A percentile compares a stretch with the other conserved stretches of the same genome.
These are phyloP conservation scores for Drosophila neotestacea DNA, from an alignment of 2,888 invertebrate species.

Conservation along the genomic window DNA sequence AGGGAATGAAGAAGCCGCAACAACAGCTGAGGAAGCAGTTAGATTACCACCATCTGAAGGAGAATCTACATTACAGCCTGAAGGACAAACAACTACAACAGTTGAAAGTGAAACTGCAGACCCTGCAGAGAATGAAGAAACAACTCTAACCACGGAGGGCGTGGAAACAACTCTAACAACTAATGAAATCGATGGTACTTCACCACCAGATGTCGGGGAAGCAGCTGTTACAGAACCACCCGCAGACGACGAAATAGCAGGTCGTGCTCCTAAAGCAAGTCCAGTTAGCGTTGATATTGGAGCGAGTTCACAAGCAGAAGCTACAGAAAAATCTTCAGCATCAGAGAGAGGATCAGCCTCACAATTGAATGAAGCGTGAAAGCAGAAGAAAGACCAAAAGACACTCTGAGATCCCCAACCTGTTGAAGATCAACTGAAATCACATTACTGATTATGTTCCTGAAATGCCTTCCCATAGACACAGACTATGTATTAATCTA, in stretches of 20 bases:
- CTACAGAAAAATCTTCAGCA: neutral
- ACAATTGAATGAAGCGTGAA: too few species aligned
- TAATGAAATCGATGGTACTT: too few species aligned
- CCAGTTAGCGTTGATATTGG: neutral
- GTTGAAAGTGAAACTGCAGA: neutral
- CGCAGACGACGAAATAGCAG: neutral
- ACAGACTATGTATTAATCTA: slow-evolving; percentile 27
- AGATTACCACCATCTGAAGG: neutral
- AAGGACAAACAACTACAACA: neutral
- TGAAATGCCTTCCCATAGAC: neutral
- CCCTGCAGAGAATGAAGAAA: neutral
- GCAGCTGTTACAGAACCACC: neutral
- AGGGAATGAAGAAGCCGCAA: neutral
- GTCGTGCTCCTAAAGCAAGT: neutral
- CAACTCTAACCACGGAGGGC: too few species aligned
- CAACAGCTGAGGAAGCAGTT: neutral
- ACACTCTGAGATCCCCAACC: too few species aligned
- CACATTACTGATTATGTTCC: neutral
- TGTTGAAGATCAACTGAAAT: neutral
- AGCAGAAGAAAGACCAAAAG: neutral
- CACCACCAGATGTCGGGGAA: too few species aligned
- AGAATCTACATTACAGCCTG: neutral
- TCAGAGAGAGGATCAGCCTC: neutral
- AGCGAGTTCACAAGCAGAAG: neutral
- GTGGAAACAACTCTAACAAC: too few species aligned